These are phyloP conservation scores for Harpalus rubripes DNA, from an alignment of 2,888 invertebrate genomes.

Conservation along the genomic window DNA sequence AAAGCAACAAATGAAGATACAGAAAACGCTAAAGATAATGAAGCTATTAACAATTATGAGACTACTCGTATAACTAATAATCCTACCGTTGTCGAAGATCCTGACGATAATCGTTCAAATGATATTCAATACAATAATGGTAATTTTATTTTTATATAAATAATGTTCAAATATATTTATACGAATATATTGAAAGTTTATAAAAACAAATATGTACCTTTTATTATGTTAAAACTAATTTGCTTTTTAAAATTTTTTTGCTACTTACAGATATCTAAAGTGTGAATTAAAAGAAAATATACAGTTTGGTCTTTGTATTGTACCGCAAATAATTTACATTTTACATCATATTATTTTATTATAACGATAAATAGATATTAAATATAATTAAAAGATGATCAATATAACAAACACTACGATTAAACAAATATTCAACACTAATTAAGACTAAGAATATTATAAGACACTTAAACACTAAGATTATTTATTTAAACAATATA, in stretches of 20 bases:
- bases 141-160: slow-evolving; percentile 10
- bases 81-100: slow-evolving; percentile 4
- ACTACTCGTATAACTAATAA: slow-evolving; percentile 24
- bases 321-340: slow-evolving; percentile 34
- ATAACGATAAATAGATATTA: too few species aligned
- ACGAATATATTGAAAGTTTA: neutral
- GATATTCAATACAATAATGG: slow-evolving; percentile 2
- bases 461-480: too few species aligned
- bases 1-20: neutral
- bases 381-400: too few species aligned
- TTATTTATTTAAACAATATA: too few species aligned
- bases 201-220: slow-evolving; percentile 3
- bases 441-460: too few species aligned
- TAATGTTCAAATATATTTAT: slow-evolving; percentile 15
- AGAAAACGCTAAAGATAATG: neutral
- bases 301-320: slow-evolving; percentile 15
- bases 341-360: slow-evolving; percentile 14
- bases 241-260: neutral
- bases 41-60: slow-evolving; percentile 9
- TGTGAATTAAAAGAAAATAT: slow-evolving; percentile 20
- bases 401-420: too few species aligned
- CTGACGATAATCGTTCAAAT: neutral
- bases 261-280: slow-evolving; percentile 26
- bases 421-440: too few species aligned
- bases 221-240: slow-evolving; percentile 20